Evolutionary conservation across 2,888 invertebrate species (phyloP).

Genomic region (Drosophila maculinotata): DNA sequence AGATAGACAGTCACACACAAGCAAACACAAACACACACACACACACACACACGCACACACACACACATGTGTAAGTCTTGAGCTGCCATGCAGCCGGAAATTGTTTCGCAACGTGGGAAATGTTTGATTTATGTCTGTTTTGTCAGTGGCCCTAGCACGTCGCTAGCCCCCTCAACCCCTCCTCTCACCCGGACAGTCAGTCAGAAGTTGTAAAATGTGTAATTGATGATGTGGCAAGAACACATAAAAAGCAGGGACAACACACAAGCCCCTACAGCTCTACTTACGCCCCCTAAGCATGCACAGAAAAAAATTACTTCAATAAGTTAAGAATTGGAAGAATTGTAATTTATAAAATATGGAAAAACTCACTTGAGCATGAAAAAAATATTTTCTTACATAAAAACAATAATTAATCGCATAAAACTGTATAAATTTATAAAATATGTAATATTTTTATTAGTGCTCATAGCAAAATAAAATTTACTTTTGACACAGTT

Average conservation of each 20-base stretch:
- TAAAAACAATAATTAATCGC: too few relatives aligned
- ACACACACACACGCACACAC: constrained; percentile 8
- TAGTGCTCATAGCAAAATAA: too few relatives aligned
- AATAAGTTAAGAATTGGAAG: neutral
- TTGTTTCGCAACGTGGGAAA: constrained; percentile 81
- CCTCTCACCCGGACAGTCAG: constrained; percentile 24
- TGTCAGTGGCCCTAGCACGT: constrained; percentile 66
- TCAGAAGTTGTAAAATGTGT: constrained; percentile 79
- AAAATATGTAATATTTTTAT: too few relatives aligned
- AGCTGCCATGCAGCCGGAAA: constrained; percentile 73
- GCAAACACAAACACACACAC: constrained; percentile 22
- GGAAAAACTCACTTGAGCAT: too few relatives aligned
- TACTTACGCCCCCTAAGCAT: neutral
- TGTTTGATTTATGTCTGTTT: constrained; percentile 81
- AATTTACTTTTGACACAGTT: too few relatives aligned
- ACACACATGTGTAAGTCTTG: constrained; percentile 49
- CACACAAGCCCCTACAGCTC: neutral
- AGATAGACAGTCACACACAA: constrained; percentile 64
- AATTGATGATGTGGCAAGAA: constrained; percentile 77
- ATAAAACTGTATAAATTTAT: too few relatives aligned
- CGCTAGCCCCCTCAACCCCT: neutral
- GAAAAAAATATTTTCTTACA: too few relatives aligned
- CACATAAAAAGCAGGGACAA: constrained; percentile 60
- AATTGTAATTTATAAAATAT: too few relatives aligned
- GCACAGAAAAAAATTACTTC: neutral